A percentile compares a stretch with the other conserved stretches of the same genome.
Conservation (phyloP, 2,797 vertebrate genomes). For the Aplochiton taeniatus region DNA sequence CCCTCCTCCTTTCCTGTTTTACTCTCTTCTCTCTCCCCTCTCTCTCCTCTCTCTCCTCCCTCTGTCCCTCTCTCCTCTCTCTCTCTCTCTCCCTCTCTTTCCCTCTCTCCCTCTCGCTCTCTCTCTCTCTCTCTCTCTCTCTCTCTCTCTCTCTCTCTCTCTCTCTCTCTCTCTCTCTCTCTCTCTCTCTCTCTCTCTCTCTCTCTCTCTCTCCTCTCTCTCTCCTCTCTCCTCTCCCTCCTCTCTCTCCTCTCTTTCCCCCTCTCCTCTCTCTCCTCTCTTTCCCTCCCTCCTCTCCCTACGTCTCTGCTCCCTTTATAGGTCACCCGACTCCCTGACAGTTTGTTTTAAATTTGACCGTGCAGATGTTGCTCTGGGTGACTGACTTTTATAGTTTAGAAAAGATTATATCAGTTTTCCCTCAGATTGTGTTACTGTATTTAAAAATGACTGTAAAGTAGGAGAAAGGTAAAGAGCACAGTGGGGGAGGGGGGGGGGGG, state of each 20-base stretch:
- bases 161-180: constrained; percentile 7
- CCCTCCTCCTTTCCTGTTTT: too few species aligned
- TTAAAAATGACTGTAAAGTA: constrained; percentile 75
- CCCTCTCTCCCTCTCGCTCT: constrained; percentile 10
- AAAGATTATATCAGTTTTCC: constrained; percentile 99
- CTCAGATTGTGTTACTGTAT: constrained; percentile 98
- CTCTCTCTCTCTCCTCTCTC: too few species aligned
- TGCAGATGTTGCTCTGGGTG: constrained; percentile 98
- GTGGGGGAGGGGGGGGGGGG: constrained; percentile 9
- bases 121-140: constrained; percentile 46
- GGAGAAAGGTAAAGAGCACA: constrained; percentile 25
- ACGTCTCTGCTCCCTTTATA: constrained; percentile 77
- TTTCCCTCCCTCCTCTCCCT: constrained; percentile 11
- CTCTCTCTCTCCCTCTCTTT: constrained; percentile 34
- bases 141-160: constrained; percentile 6
- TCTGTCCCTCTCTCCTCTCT: too few species aligned
- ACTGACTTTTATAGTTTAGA: constrained; percentile 98
- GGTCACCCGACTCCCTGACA: constrained; percentile 92
- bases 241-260: constrained; percentile 21
- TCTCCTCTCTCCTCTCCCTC: constrained; percentile 28
- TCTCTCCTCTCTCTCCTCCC: neutral
- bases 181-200: too few species aligned
- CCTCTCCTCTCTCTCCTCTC: constrained; percentile 41
- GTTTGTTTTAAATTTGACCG: constrained; percentile 97
- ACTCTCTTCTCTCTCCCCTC: too few species aligned